Base-by-base conservation (phyloP, 1,140 invertebrate genomes). In the Geopemphigus sp. region DNA sequence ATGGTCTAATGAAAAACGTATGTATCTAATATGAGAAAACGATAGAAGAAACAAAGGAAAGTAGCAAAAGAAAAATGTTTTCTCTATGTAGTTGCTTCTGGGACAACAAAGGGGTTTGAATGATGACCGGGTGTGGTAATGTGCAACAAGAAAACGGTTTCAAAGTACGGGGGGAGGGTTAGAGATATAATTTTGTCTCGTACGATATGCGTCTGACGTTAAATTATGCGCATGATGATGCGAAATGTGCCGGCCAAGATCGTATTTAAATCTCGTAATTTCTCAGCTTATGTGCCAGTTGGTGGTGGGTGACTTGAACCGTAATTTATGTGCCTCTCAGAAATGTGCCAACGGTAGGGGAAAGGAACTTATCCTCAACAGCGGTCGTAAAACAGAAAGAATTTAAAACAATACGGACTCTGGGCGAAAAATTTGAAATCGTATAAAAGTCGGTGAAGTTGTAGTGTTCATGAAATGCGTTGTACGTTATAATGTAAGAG, bases 161-260 rank as follows among this genome's bases (percentile, higher is more conserved):
- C 10, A 1, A 15, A 57, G 45, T 12, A 29, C 12, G 15, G 24
- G 22, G 39, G 24, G 57, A 15, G 39, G 74, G 57, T 26, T 63
- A 47, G 74, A 63, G 57, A 45, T 78, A 78, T 78, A 78, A 78
- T 78, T 78, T 78, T 78, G 74, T 78, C 56, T 78, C 45, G 57
- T 78, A 61, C 74, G 74, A 78, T 78, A 61, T 78, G 74, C 56
- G 56, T 47, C 74, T 78, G 74, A 78, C 74, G 57, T 78, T 78
- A 78, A 78, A 78, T 78, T 78, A 78, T 78, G 74, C 74, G 74
- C 74, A 78, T 78, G 74, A 78, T 78, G 74, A 78, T 78, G 74
- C 57, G 56, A 61, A 78, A 63, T 63, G 56, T 61, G 54, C 39
- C 39, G 56, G 74, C 74, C 74, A 78, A 78, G 74, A 78, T 78